phyloP scores from a whole-genome alignment of 2,797 vertebrate species.

The Etheostoma perlongum region DNA sequence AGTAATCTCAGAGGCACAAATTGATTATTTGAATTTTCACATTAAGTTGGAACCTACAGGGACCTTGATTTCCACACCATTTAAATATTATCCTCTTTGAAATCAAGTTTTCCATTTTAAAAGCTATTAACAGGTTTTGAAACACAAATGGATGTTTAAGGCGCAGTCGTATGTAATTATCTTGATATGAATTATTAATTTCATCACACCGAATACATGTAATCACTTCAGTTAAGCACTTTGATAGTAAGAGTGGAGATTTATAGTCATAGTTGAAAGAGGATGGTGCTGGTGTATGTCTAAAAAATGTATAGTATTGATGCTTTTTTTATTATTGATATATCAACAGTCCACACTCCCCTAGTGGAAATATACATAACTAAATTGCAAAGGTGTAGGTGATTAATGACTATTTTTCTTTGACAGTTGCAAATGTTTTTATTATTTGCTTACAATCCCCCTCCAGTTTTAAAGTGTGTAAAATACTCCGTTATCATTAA shows the following conservation, averaged over 20 bases:
- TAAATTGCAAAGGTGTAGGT: neutral
- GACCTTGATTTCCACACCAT: conserved; percentile 65
- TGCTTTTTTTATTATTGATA: neutral
- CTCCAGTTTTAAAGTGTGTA: too few relatives aligned
- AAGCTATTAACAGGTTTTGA: conserved; percentile 64
- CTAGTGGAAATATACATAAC: neutral
- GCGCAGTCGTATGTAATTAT: conserved; percentile 64
- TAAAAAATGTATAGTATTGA: too few relatives aligned
- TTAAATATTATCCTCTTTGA: conserved; percentile 68
- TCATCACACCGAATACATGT: conserved; percentile 55
- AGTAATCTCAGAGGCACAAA: conserved; percentile 72
- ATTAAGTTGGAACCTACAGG: conserved; percentile 70
- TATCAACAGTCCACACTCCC: neutral
- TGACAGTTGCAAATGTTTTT: neutral
- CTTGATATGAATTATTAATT: conserved; percentile 73
- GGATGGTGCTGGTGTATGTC: neutral
- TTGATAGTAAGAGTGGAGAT: conserved; percentile 21
- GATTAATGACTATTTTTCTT: neutral
- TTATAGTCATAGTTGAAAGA: neutral
- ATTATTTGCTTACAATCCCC: neutral
- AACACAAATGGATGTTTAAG: conserved; percentile 67
- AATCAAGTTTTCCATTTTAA: conserved; percentile 75
- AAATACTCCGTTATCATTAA: too few relatives aligned
- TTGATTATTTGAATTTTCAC: conserved; percentile 75
- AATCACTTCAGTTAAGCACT: conserved; percentile 35